phyloP scores from a whole-genome alignment of 1,140 invertebrate species.

The Conus ventricosus region DNA sequence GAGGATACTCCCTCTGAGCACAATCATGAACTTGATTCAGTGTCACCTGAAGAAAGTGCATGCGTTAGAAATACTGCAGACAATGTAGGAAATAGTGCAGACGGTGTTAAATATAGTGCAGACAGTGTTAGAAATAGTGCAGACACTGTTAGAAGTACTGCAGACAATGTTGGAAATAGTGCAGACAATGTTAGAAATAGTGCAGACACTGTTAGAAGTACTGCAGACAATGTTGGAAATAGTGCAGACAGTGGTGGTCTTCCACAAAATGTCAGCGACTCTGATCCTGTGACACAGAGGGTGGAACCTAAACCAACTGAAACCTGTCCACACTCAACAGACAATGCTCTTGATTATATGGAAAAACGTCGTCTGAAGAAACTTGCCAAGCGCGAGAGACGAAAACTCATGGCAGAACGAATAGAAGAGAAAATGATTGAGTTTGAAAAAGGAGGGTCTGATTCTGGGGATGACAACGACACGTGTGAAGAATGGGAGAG shows the following conservation, averaged over 20 bases:
- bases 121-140: not conserved
- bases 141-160: not conserved
- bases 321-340: not conserved
- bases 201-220: too few relatives aligned
- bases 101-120: not conserved
- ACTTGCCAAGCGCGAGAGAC: constrained; percentile 54
- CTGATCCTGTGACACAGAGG: not conserved
- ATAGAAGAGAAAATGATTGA: constrained; percentile 70
- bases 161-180: not conserved
- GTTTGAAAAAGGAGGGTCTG: constrained; percentile 38
- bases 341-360: constrained; percentile 17
- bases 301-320: not conserved
- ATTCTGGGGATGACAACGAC: constrained; percentile 36
- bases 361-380: constrained; percentile 44
- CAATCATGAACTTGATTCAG: not conserved
- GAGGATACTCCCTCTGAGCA: not conserved
- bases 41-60: not conserved
- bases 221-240: not conserved
- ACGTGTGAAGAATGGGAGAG: constrained; percentile 75
- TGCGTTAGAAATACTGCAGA: too few relatives aligned
- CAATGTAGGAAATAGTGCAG: too few relatives aligned
- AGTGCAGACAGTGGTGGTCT: not conserved
- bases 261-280: not conserved
- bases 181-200: too few relatives aligned
- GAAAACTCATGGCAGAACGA: constrained; percentile 51